These are phyloP conservation scores for Otus scops DNA, from an alignment of 2,797 vertebrate genomes.

Conservation along the genomic window DNA sequence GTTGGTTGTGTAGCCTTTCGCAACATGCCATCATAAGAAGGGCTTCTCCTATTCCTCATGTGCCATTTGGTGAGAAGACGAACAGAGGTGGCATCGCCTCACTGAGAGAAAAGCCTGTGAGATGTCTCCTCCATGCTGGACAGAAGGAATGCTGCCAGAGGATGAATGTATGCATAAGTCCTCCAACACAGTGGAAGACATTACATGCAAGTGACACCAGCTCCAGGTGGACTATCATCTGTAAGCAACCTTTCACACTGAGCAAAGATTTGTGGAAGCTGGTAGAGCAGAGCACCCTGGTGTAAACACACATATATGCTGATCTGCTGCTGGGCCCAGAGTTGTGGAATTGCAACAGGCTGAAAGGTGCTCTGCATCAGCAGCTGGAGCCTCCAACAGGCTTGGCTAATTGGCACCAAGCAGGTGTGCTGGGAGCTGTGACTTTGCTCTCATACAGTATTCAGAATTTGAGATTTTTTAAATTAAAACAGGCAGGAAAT, in stretches of 20 bases:
- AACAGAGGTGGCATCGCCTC: not conserved
- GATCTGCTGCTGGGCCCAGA: not conserved
- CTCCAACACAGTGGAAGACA: not conserved
- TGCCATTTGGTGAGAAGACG: not conserved
- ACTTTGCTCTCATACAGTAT: not conserved
- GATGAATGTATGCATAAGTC: accelerated
- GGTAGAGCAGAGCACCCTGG: not conserved
- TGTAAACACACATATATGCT: not conserved
- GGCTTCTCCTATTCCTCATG: not conserved
- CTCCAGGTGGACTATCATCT: not conserved
- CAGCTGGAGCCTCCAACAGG: not conserved
- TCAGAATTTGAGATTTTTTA: not conserved
- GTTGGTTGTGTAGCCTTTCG: not conserved
- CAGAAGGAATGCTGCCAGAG: not conserved
- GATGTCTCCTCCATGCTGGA: not conserved
- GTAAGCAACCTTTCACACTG: not conserved
- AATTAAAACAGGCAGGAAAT: not conserved
- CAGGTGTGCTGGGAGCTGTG: not conserved
- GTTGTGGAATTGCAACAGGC: not conserved
- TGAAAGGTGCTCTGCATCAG: not conserved
- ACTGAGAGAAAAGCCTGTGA: accelerated
- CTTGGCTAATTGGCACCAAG: not conserved
- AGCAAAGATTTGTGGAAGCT: not conserved
- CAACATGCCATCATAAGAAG: not conserved
- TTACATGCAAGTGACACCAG: accelerated